Evolutionary conservation across 1,140 invertebrate species (phyloP), one percentile per base, ranked within the genome.

Genomic region (Aphis craccivora): DNA sequence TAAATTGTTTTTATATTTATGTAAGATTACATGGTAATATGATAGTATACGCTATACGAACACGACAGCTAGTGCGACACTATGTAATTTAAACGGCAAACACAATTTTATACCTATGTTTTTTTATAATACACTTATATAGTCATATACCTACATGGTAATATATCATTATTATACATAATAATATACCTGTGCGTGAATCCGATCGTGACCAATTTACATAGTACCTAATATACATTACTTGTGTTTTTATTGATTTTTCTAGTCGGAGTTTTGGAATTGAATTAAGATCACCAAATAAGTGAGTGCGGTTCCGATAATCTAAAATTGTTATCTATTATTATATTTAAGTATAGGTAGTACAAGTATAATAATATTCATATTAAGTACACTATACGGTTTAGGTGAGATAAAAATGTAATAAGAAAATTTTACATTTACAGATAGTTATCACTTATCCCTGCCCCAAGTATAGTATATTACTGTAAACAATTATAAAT

Each of bases 251-350:
- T 45, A n/a, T 51, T 30, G 30, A 88, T 88, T 88, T 53, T 89
- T 53, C 89, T 90, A 90, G 25, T 67, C 67, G 23, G 90, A 45
- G 22, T 92, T 92, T 92, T 92, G 40, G 51, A 92, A 92, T 92
- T 92, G 90, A 92, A 92, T 92, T 37, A 92, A 92, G 11, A 92
- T 92, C 67, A 83, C 60, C 35, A 92, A 30, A 51, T 92, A 92
- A 20, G 90, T 92, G 30, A 92, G 7, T 35, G 90, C 90, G 14
- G 90, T 92, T 43, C 90, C 90, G 2, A 92, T 51, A 51, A 92
- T 92, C 90, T 92, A 25, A 92, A 92, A 91, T 35, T 30, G 4
- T 6, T 30, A 88, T n/a, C 51, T 40, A 87, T 87, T 22, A 84
- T 84, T 20, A 76, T 4, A 76, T 76, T 76, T 18, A 76, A 76